phyloP scores from a whole-genome alignment of 2,113 vertebrate genomes.

The Ranitomeya variabilis region DNA sequence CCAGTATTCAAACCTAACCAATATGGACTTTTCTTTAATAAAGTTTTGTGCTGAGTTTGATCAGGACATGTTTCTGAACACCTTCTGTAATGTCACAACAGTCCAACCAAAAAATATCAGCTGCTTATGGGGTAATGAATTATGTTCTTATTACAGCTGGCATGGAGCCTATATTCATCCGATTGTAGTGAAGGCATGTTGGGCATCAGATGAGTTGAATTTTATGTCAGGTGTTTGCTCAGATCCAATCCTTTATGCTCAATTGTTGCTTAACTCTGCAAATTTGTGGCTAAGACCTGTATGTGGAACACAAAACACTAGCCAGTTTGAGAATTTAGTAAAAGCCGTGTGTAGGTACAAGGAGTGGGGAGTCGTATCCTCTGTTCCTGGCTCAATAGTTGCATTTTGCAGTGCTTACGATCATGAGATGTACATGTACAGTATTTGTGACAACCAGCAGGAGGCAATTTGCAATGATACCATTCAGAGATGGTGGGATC shows the following conservation, averaged over 20 bases:
- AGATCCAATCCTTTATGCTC: constrained; percentile 35
- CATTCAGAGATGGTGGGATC: neutral
- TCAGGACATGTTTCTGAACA: constrained; percentile 70
- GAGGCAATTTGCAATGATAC: neutral
- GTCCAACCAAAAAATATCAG: neutral
- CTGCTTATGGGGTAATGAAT: neutral
- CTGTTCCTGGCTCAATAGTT: neutral
- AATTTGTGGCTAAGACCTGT: constrained; percentile 33
- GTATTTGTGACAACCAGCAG: neutral
- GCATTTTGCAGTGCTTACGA: constrained; percentile 27
- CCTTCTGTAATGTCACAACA: constrained; percentile 64
- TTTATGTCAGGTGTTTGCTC: constrained; percentile 71
- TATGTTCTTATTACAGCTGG: constrained; percentile 66
- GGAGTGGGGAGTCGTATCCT: neutral
- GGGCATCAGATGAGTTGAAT: constrained; percentile 72
- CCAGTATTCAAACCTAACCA: constrained; percentile 67
- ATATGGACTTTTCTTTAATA: constrained; percentile 66
- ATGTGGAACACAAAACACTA: neutral
- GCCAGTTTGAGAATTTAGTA: neutral
- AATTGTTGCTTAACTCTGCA: neutral
- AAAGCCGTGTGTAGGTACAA: constrained; percentile 14
- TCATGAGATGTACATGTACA: neutral
- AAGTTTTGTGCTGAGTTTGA: constrained; percentile 71
- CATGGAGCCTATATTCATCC: constrained; percentile 63
- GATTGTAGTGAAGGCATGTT: constrained; percentile 71